Evolutionary conservation across 2,113 vertebrate genomes (phyloP).

Genomic region (Hippocampus barbouri): DNA sequence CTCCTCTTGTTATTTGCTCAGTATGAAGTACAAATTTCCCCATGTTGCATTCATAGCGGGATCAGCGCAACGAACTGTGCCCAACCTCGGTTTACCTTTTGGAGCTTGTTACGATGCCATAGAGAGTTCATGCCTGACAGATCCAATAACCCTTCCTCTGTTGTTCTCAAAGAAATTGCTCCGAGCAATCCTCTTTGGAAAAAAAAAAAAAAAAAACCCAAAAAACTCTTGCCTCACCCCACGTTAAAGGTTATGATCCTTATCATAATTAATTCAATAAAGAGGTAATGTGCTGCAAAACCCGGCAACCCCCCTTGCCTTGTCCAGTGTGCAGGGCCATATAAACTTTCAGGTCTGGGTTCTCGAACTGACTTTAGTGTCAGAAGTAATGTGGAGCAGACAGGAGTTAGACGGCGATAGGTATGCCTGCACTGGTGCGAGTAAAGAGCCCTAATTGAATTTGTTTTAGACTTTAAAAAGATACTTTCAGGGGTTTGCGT

Average conservation of each 20-base stretch:
- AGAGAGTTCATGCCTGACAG: slow-evolving; percentile 99
- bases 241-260: slow-evolving; percentile 99
- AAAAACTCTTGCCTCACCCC: slow-evolving; percentile 81
- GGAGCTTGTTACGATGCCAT: slow-evolving; percentile 89
- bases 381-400: slow-evolving; percentile 92
- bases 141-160: slow-evolving; percentile 91
- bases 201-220: slow-evolving; percentile 43
- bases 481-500: slow-evolving; percentile 71
- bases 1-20: slow-evolving; percentile 86
- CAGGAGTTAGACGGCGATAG: slow-evolving; percentile 74
- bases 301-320: slow-evolving; percentile 83
- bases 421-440: slow-evolving; percentile 64
- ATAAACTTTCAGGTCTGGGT: slow-evolving; percentile 84
- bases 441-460: slow-evolving; percentile 74
- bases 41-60: slow-evolving; percentile 79
- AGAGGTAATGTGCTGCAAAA: slow-evolving; percentile 96
- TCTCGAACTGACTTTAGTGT: slow-evolving; percentile 85
- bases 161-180: slow-evolving; percentile 92
- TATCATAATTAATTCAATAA: slow-evolving; percentile 99
- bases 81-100: slow-evolving; percentile 89
- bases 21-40: slow-evolving; percentile 96
- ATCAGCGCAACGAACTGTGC: slow-evolving; percentile 90
- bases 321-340: slow-evolving; percentile 45
- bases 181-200: slow-evolving; percentile 83
- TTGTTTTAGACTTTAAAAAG: slow-evolving; percentile 76